Evolutionary conservation across 2,113 vertebrate species (phyloP).

Genomic region (Xiphorhynchus elegans): DNA sequence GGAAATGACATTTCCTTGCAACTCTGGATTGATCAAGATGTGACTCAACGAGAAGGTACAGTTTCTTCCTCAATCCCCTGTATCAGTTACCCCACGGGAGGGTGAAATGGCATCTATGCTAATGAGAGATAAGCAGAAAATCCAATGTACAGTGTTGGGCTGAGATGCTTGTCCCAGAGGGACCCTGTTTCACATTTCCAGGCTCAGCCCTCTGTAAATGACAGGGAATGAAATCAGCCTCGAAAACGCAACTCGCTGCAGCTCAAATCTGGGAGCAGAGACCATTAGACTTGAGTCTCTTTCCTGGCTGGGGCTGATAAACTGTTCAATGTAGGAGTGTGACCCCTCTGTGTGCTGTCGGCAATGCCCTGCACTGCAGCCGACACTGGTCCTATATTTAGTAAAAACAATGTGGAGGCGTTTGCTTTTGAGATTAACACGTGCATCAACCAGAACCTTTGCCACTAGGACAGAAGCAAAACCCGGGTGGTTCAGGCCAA

Average conservation of each 20-base stretch:
- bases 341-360: not conserved
- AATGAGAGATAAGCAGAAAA: not conserved
- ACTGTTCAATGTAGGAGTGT: not conserved
- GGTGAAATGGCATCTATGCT: not conserved
- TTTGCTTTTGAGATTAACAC: not conserved
- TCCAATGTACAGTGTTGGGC: not conserved
- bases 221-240: not conserved
- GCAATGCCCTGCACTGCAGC: not conserved
- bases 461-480: not conserved
- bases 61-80: not conserved
- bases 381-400: not conserved
- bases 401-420: not conserved
- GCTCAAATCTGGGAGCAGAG: not conserved
- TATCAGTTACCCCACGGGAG: not conserved
- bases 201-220: not conserved
- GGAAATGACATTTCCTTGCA: slow-evolving; percentile 26
- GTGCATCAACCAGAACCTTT: not conserved
- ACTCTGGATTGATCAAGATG: not conserved
- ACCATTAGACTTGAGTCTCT: not conserved
- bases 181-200: not conserved
- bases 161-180: not conserved
- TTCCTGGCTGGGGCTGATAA: not conserved
- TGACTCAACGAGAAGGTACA: not conserved
- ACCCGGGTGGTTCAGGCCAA: not conserved
- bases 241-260: not conserved